Base-by-base conservation (phyloP, 1,140 invertebrate species). In the Pseudomyrmex concolor region DNA sequence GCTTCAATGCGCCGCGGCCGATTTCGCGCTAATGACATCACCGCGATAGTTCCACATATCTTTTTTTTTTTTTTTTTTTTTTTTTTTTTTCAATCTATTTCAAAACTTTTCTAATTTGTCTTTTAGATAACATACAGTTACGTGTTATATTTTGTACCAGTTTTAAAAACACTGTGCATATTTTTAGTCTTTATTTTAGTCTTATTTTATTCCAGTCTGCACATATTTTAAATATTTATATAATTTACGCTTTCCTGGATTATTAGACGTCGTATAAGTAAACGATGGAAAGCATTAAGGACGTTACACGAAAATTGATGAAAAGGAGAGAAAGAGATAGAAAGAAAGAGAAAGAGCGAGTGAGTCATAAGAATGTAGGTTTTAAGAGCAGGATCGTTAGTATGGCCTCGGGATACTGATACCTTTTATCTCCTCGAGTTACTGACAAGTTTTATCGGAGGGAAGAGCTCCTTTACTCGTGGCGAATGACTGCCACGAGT, bases 351-450 rank as follows among this genome's bases (percentile, higher is more conserved):
- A 19, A 0, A 5, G 34, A 34, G 34, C 34, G 34, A 34, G 55
- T 9, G 71, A 89, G 87, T 85, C 85, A 62, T 0, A 13, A 51
- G 50, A 51, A 8, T 15, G 5, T 62, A 77, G 74, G 71, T 74
- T 91, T 70, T 84, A 87, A 62, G 77, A 84, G 84, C 82, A 72
- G 85, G 62, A 89, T 91, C 84, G 84, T 87, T 86, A 59, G 73
- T 77, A 83, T 84, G 48, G 83, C 84, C 85, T 87, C 82, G 74
- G 83, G 82, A 81, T 72, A 85, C 70, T 73, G 86, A 82, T 76
- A 87, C 71, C 85, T 91, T 74, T 91, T 92, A 92, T 92, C 88
- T 91, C 77, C 80, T 89, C 84, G 81, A 91, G 86, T 91, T 91
- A 88, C 84, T 88, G 34, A 34, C 34, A 90, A 91, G 80, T 91